Evolutionary conservation across 2,888 invertebrate species (phyloP), one percentile per base, ranked within the genome.

Genomic region (Melanophora roralis): DNA sequence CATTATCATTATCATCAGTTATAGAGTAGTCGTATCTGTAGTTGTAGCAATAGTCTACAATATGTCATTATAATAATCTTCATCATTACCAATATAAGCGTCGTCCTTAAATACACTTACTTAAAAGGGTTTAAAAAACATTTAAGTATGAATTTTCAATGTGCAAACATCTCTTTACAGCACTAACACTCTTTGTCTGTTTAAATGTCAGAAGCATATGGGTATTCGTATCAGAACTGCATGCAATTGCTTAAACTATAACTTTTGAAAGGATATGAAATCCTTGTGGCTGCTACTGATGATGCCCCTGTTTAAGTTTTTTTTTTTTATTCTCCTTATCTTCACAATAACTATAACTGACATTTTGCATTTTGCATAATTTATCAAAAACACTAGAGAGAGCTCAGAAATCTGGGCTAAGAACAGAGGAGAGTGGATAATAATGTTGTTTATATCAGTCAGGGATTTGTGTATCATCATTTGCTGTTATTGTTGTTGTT

Each of bases 61-160:
- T 57, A 16, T 40, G 32, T 47, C 51, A 23, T 62, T 62, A 53
- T 23, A 36, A 45, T 53, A 34, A 36, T 60, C 21, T 34, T 71
- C 40, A 53, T 60, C 16, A 38, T 72, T 27, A 27, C 27, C 60
- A 53, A 53, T 53, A 40, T 45, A 68, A 62, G 23, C 62, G 47
- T 69, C 55, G 69, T 71, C 59, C 45, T 67, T 72, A 65, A 64
- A 65, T 59, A 36, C 71, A 65, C 49, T 65, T 68, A 68, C 21
- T 67, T 67, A 72, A 72, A 59, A 47, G 65, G 27, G 53, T 62
- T 65, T 74, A 34, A 40, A n/a, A 65, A 65, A 68, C 68, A 78
- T 78, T 78, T 64, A 69, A 78, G n/a, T n/a, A n/a, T n/a, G n/a
- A n/a, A n/a, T n/a, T n/a, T n/a, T n/a, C n/a, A n/a, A n/a, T n/a